Percentiles rank a stretch among this genome's conserved stretches.
Evolutionary conservation across 2,888 invertebrate genomes (phyloP).

Genomic region (Andrena bicolor): DNA sequence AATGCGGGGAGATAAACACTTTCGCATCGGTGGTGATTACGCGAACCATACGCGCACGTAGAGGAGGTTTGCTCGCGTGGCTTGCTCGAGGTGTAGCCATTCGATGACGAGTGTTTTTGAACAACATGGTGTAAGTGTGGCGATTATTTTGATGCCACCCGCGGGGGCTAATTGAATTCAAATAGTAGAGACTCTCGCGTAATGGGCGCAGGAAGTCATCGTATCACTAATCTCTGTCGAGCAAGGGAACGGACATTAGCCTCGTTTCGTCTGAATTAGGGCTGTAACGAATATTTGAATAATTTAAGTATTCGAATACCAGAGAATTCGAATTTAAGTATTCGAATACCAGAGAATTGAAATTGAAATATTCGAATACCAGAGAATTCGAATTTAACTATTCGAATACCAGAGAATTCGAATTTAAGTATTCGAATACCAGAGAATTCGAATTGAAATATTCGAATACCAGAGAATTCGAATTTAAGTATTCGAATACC

Average conservation of each 20-base stretch:
- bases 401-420: no score
- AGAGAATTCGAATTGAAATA: no score
- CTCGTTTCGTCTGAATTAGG: neutral
- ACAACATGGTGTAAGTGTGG: neutral
- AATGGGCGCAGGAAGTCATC: neutral
- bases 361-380: no score
- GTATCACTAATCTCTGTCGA: neutral
- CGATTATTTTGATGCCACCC: slow-evolving; percentile 12
- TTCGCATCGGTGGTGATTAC: slow-evolving; percentile 17
- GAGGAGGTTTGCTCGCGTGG: neutral
- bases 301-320: no score
- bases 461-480: no score
- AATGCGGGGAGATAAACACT: slow-evolving; percentile 12
- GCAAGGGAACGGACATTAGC: neutral
- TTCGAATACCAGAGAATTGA: no score
- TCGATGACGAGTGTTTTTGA: slow-evolving; percentile 38
- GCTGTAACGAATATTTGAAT: neutral
- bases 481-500: no score
- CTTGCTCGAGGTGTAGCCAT: neutral
- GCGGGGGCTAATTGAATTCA: slow-evolving; percentile 59
- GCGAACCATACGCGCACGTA: neutral
- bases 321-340: no score
- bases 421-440: no score
- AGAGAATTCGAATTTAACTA: no score
- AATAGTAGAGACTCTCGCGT: slow-evolving; percentile 37